phyloP scores from a whole-genome alignment of 2,113 vertebrate species.

The Cyanoderma ruficeps region DNA sequence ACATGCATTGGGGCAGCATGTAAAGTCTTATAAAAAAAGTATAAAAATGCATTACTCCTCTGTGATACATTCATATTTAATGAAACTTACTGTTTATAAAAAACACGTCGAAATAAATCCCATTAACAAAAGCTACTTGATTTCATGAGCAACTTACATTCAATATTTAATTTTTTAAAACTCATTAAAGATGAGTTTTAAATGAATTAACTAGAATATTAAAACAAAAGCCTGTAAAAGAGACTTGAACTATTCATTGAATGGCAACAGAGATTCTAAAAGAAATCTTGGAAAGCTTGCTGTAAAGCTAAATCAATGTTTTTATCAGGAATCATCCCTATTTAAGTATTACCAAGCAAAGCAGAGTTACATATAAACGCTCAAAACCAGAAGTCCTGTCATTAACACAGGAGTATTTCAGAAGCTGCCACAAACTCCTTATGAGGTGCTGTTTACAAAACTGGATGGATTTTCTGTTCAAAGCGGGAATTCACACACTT shows the following conservation, averaged over 20 bases:
- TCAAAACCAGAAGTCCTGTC: not conserved
- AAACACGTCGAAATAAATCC: not conserved
- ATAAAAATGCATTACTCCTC: not conserved
- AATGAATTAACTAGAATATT: not conserved
- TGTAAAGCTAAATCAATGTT: not conserved
- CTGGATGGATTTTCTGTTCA: not conserved
- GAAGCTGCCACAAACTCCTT: not conserved
- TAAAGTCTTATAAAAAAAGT: not conserved
- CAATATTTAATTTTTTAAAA: not conserved
- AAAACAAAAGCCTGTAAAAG: not conserved
- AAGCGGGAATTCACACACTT: not conserved
- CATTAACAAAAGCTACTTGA: not conserved
- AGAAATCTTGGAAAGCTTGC: not conserved
- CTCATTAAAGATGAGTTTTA: not conserved
- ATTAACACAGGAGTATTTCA: not conserved
- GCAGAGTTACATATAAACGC: not conserved
- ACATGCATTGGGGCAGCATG: not conserved
- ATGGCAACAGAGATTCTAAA: not conserved
- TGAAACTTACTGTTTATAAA: not conserved
- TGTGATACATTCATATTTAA: not conserved
- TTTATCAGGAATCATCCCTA: not conserved
- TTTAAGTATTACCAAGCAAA: not conserved
- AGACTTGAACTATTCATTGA: not conserved
- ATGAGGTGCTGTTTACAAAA: not conserved
- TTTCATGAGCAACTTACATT: not conserved